phyloP scores from a whole-genome alignment of 2,888 invertebrate species.

The Julus scandinavius region DNA sequence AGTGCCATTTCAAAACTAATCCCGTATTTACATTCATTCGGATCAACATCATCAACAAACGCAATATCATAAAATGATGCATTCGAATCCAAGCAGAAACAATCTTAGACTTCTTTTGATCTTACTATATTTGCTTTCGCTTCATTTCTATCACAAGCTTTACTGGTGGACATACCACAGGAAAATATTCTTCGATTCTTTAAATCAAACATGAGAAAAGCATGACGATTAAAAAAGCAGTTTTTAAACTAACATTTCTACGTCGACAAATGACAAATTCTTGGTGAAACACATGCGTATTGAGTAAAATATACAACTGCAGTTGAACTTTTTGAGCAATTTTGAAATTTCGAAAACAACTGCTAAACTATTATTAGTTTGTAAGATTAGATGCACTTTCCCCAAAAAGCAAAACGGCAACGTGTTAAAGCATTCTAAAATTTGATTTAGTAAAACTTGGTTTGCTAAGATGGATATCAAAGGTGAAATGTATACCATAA shows the following conservation, averaged over 20 bases:
- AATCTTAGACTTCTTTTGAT: neutral
- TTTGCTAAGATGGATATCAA: neutral
- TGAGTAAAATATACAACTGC: neutral
- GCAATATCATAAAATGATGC: neutral
- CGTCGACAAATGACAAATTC: slow-evolving; percentile 14
- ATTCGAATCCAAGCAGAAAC: neutral
- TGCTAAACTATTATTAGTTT: neutral
- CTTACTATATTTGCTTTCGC: slow-evolving; percentile 34
- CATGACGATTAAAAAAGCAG: neutral
- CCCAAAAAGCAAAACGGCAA: neutral
- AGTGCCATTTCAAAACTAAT: slow-evolving; percentile 33
- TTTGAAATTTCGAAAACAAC: neutral
- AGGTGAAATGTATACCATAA: no score
- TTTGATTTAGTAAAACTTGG: neutral
- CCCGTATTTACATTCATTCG: slow-evolving; percentile 4
- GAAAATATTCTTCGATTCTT: neutral
- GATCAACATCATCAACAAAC: neutral
- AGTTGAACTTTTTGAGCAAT: neutral
- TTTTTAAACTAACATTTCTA: slow-evolving; percentile 23
- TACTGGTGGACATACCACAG: slow-evolving; percentile 34
- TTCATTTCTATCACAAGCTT: slow-evolving; percentile 43
- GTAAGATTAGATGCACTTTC: neutral
- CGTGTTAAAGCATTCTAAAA: neutral
- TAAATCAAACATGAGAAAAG: slow-evolving; percentile 17
- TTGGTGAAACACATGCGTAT: neutral